A percentile compares a stretch with the other conserved stretches of the same genome.
Evolutionary conservation across 2,113 vertebrate genomes (phyloP).

Genomic region (Petrocephalus microphthalmus): DNA sequence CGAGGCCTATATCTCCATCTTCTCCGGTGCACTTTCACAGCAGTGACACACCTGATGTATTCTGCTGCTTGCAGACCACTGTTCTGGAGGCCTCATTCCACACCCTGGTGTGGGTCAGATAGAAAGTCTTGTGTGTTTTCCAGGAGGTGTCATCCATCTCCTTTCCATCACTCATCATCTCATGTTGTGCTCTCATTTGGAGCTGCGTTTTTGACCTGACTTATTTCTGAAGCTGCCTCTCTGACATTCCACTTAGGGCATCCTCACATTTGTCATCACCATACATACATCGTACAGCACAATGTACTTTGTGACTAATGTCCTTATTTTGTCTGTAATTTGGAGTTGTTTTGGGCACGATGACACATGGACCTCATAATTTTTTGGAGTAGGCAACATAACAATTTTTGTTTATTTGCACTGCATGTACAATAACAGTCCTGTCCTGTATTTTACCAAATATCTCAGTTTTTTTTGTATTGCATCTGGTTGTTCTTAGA

Average conservation of each 20-base stretch:
- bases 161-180: neutral
- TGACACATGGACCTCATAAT: neutral
- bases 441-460: neutral
- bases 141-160: neutral
- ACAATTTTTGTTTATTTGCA: neutral
- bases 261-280: neutral
- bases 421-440: neutral
- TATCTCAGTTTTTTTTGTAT: neutral
- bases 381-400: neutral
- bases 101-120: too few species aligned
- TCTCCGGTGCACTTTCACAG: neutral
- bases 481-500: neutral
- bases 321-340: neutral
- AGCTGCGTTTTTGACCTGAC: neutral
- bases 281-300: neutral
- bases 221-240: neutral
- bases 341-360: neutral
- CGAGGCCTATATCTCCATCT: too few species aligned
- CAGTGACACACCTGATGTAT: neutral
- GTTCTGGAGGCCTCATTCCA: too few species aligned
- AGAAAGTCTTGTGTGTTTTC: too few species aligned
- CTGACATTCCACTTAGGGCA: neutral
- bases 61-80: neutral
- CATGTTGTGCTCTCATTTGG: neutral
- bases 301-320: neutral